Conservation (phyloP, 1,140 invertebrate species). For the Fopius arisanus region DNA sequence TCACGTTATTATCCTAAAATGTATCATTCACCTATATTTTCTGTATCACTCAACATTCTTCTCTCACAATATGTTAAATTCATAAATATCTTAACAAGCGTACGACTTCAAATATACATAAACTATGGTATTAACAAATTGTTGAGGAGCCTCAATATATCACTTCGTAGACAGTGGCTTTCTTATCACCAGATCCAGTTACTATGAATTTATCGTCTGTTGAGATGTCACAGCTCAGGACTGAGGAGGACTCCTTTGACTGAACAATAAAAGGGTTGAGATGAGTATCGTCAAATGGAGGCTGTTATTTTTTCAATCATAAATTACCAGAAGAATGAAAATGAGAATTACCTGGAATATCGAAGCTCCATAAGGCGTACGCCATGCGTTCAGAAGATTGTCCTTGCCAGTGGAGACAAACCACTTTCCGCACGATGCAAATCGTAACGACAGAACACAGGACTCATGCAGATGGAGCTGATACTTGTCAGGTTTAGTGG, state of each 20-base stretch:
- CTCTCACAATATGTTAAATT: slow-evolving; percentile 32
- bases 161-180: slow-evolving; percentile 98
- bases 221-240: slow-evolving; percentile 99
- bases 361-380: slow-evolving; percentile 97
- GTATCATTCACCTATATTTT: neutral
- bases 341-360: slow-evolving; percentile 98
- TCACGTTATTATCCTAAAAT: neutral
- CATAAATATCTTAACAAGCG: slow-evolving; percentile 54
- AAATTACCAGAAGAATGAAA: too few relatives aligned
- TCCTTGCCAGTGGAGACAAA: slow-evolving; percentile 99
- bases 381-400: slow-evolving; percentile 97
- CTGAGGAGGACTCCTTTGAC: slow-evolving; percentile 98
- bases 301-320: too few relatives aligned
- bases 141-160: slow-evolving; percentile 75
- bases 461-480: slow-evolving; percentile 97
- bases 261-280: slow-evolving; percentile 68
- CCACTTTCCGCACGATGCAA: slow-evolving; percentile 98
- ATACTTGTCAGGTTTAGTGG: slow-evolving; percentile 96
- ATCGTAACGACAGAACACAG: slow-evolving; percentile 96
- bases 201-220: slow-evolving; percentile 99
- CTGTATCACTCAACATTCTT: neutral
- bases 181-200: slow-evolving; percentile 98
- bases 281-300: slow-evolving; percentile 14
- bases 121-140: slow-evolving; percentile 48
- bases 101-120: slow-evolving; percentile 44